These are phyloP conservation scores for Sebastes schlegelii DNA, from an alignment of 2,113 vertebrate genomes.

Conservation along the genomic window DNA sequence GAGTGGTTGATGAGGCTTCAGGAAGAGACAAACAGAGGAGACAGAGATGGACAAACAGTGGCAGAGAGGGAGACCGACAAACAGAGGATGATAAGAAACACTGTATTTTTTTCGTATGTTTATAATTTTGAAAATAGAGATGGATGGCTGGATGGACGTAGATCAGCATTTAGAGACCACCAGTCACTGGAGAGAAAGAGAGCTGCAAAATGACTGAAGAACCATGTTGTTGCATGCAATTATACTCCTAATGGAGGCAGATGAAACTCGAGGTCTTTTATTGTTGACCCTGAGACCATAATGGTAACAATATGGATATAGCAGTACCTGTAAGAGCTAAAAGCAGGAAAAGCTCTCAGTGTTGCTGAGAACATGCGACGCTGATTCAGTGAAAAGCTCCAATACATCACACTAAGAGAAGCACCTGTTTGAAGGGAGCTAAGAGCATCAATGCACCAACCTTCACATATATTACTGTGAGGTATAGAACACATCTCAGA, in stretches of 20 bases:
- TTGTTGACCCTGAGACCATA: background rate
- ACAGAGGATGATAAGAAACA: background rate
- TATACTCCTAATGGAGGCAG: conserved; percentile 9
- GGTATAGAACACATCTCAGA: background rate
- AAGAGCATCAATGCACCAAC: too few species aligned
- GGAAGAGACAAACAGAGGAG: conserved; percentile 15
- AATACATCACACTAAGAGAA: background rate
- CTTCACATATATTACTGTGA: background rate
- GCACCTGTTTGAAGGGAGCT: background rate
- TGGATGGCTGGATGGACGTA: background rate
- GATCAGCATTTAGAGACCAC: background rate
- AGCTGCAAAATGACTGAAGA: background rate
- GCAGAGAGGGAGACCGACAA: background rate
- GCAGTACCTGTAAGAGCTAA: background rate
- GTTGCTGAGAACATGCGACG: background rate
- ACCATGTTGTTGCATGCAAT: background rate
- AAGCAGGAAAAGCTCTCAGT: conserved; percentile 25
- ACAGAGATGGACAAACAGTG: conserved; percentile 24
- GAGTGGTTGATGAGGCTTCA: conserved; percentile 33
- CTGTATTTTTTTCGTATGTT: background rate
- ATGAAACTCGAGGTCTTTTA: background rate
- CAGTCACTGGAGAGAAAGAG: conserved; percentile 2
- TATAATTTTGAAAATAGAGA: conserved; percentile 27
- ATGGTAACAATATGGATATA: background rate
- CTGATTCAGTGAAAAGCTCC: background rate